Percentiles rank a stretch among this genome's conserved stretches.
phyloP scores from a whole-genome alignment of 2,797 vertebrate genomes.

The Molossus alvarezi region DNA sequence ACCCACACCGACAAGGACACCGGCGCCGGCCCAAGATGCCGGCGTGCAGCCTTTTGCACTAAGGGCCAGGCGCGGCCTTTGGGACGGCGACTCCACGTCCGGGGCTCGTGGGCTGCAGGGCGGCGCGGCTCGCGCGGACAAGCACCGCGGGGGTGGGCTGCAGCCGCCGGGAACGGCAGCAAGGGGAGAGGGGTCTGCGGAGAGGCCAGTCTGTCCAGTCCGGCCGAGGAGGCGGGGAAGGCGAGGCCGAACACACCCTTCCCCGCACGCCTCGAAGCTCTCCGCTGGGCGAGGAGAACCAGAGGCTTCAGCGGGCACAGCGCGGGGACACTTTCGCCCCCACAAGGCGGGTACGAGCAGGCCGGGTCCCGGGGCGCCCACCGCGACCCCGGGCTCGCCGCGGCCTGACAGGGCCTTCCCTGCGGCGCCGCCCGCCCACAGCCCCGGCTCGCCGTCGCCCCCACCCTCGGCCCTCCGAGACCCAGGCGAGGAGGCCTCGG shows the following conservation, averaged over 20 bases:
- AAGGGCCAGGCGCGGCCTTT: not conserved
- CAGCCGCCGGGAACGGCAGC: not conserved
- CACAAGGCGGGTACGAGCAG: not conserved
- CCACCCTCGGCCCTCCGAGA: not conserved
- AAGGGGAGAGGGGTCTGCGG: not conserved
- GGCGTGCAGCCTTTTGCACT: slow-evolving; percentile 51
- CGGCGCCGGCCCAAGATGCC: not conserved
- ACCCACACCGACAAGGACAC: slow-evolving; percentile 23
- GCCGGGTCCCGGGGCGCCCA: not conserved
- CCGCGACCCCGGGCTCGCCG: not conserved
- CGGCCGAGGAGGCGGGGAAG: slow-evolving; percentile 67
- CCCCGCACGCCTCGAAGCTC: not conserved
- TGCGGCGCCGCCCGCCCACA: slow-evolving; percentile 26
- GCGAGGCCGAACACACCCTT: slow-evolving; percentile 67
- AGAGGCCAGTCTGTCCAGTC: not conserved
- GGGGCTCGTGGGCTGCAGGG: slow-evolving; percentile 6
- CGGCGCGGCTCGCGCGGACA: slow-evolving; percentile 14
- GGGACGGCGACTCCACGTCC: not conserved
- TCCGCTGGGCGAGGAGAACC: not conserved
- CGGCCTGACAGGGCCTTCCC: slow-evolving; percentile 37
- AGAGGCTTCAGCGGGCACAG: not conserved
- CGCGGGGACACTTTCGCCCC: not conserved
- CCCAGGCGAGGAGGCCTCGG: not conserved
- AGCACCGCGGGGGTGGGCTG: slow-evolving; percentile 40
- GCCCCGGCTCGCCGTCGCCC: not conserved